phyloP scores from a whole-genome alignment of 2,888 invertebrate genomes.

The Blera fallax region DNA sequence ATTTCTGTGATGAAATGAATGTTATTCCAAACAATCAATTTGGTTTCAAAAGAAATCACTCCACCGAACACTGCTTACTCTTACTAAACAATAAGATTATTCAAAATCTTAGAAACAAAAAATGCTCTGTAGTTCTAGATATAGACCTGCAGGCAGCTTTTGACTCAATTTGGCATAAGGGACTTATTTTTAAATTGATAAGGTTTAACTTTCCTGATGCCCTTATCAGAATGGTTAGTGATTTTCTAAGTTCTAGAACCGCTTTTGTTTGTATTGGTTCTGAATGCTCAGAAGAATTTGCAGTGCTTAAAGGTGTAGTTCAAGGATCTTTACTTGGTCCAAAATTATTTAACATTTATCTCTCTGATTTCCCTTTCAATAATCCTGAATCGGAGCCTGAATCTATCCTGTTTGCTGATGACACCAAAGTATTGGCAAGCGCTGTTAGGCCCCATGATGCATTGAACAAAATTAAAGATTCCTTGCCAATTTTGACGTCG shows the following conservation, averaged over 20 bases:
- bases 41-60: background rate
- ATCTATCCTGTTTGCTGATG: background rate
- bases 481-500: background rate
- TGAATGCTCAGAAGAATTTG: no score
- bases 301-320: no score
- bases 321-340: no score
- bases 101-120: background rate
- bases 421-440: background rate
- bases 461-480: background rate
- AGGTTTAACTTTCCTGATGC: background rate
- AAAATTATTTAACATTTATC: no score
- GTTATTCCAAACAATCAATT: no score
- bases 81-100: background rate
- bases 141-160: background rate
- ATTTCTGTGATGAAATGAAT: background rate
- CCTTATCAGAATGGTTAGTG: background rate
- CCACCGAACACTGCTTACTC: background rate
- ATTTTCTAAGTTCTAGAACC: no score
- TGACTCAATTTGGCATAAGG: background rate
- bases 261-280: no score
- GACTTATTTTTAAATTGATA: background rate
- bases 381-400: background rate
- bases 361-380: conserved; percentile 16
- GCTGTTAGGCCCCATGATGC: background rate
- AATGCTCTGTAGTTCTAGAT: background rate